Base-by-base conservation (phyloP, 2,797 vertebrate genomes). In the Sebastes diploproa region DNA sequence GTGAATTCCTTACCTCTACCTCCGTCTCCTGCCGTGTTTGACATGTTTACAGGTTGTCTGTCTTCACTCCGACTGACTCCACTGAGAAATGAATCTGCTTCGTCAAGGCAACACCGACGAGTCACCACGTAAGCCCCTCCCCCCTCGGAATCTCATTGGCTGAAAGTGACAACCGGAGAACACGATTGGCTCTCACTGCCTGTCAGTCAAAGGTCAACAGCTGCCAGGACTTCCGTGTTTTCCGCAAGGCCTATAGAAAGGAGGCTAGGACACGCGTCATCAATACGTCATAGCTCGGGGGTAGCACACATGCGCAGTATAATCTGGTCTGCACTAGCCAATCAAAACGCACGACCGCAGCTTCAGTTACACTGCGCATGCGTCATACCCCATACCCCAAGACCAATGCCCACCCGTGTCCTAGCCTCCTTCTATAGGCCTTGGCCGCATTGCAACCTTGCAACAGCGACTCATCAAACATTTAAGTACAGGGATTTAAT, bases 1-100 rank as follows among this genome's bases (percentile, higher is more conserved):
- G 6, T 65, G 18, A 25, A 55, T 11, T 18, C 27, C 2, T 85
- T 93, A 95, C 93, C 92, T 89, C 50, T 58, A 12, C 4, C 1
- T 3, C 3, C 7, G 36, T 68, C 71, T 34, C 20, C 42, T 27
- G 22, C 2, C 14, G 27, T 64, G 22, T 32, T 20, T 0, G 92
- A 88, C 77, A 90, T 90, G 65, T 42, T 77, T 6, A 3, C 56
- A 2, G 18, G 0, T n/a, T 7, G 25, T 52, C 20, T 7, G 25
- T 52, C 20, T 63, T 36, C 18, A 1, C 30, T 50, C 3, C 42
- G 1, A 75, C 10, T 52, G 32, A 62, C 34, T 6, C 30, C 7
- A 12, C 27, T 25, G n/a, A 18, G 56, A 70, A 81, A 71, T 80
- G 18, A 65, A 2, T 65, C 13, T 4, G 62, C 22, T 83, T 81